Base-by-base conservation (phyloP, 2,797 vertebrate species). In the Siniperca undulata region DNA sequence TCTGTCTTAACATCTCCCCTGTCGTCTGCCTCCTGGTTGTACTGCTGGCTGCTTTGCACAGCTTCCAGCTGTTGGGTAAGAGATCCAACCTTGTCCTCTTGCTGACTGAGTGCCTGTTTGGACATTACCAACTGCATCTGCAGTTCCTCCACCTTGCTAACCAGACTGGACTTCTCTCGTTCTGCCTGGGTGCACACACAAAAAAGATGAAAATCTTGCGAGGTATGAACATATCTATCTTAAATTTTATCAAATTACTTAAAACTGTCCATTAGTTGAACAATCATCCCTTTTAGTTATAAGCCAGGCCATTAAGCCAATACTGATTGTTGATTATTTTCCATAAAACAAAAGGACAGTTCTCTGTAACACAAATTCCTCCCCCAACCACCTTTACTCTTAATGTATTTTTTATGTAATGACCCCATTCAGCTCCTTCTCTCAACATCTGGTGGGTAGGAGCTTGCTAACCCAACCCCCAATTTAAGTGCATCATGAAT, bases 101-200 rank as follows among this genome's bases (percentile, higher is more conserved):
- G 96, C 88, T 97, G 95, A 66, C 90, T 87, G 72, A 97, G 86
- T 1, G 95, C 92, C 86, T 96, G 95, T 85, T 93, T 96, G 62
- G 95, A 95, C 88, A 91, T 90, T 24, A 94, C 92, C 84, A 97
- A 88, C 92, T 96, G 95, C 89, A 92, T 94, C 88, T 96, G 96
- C 50, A 97, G 93, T 30, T 97, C 96, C 88, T 96, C 94, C 64
- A 97, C 92, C 7, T 96, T 95, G 78, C 78, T 83, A 19, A 86
- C 77, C 55, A 97, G 92, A 10, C 87, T 77, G 6, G 94, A 91
- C 73, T 96, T 97, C 72, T 97, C 97, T 70, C 92, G 92, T 69
- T 97, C 97, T 16, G 93, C 91, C 97, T 97, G 89, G 6, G 58
- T 70, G 70, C 9, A 83, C 38, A 81, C 1, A 48, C 22, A 83